Conservation (phyloP, 2,113 vertebrate genomes). For the Synodontis membranacea region DNA sequence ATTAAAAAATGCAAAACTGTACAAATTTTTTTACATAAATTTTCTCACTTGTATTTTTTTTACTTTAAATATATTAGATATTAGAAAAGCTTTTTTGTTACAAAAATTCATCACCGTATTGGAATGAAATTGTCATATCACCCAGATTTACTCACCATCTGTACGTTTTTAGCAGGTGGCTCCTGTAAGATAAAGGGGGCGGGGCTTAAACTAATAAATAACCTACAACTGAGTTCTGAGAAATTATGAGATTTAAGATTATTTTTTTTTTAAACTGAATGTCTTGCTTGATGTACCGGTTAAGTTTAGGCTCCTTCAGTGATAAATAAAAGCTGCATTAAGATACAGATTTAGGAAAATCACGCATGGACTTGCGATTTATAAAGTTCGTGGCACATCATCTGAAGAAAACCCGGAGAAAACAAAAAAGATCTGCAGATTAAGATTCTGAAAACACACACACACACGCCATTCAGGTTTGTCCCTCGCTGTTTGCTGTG, state of each 20-base stretch:
- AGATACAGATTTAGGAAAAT: background rate
- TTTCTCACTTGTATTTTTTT: background rate
- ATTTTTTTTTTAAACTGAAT: background rate
- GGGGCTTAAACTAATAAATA: background rate
- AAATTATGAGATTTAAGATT: background rate
- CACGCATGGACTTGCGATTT: background rate
- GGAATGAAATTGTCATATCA: background rate
- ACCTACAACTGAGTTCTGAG: background rate
- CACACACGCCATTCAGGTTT: constrained; percentile 29
- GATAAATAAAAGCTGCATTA: background rate
- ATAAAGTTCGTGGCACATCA: background rate
- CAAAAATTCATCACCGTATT: background rate
- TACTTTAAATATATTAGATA: background rate
- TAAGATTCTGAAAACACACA: background rate
- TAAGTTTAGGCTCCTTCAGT: background rate
- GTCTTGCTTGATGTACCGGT: background rate
- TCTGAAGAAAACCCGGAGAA: background rate
- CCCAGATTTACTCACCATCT: background rate
- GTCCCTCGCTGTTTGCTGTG: constrained; percentile 64
- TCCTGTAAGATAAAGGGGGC: background rate
- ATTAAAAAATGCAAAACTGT: background rate
- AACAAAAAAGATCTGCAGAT: background rate
- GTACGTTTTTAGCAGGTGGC: background rate
- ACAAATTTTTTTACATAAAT: background rate
- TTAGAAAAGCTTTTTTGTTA: background rate